phyloP scores from a whole-genome alignment of 2,888 invertebrate genomes.

The Seira musarum region DNA sequence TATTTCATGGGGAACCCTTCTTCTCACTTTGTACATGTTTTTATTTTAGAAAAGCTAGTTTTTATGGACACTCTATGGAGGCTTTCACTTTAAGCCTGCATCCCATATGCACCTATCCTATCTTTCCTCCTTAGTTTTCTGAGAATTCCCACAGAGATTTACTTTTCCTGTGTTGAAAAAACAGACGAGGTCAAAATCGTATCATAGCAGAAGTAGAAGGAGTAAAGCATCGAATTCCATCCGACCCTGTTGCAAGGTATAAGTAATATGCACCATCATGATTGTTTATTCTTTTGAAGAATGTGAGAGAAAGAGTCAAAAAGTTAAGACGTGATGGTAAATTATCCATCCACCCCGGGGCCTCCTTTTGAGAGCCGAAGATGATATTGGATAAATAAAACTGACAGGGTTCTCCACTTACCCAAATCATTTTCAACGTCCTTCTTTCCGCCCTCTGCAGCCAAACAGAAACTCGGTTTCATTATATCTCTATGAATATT shows the following conservation, averaged over 20 bases:
- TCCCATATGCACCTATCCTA: neutral
- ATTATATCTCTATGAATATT: no score
- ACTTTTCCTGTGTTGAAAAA: neutral
- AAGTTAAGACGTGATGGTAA: slow-evolving; percentile 26
- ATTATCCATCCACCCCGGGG: slow-evolving; percentile 17
- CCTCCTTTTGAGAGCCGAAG: neutral
- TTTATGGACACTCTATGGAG: no score
- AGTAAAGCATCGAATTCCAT: neutral
- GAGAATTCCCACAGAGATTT: slow-evolving; percentile 2
- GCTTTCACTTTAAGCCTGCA: neutral
- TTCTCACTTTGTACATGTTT: neutral
- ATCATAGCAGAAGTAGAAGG: neutral
- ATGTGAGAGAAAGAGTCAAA: slow-evolving; percentile 14
- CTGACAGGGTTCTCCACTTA: slow-evolving; percentile 3
- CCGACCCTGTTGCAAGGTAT: neutral
- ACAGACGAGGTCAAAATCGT: neutral
- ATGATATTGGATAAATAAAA: neutral
- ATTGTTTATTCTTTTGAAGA: slow-evolving; percentile 21
- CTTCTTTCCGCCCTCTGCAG: no score
- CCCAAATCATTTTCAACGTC: neutral
- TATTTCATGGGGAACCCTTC: slow-evolving; percentile 1
- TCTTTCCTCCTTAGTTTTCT: neutral
- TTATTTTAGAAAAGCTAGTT: no score
- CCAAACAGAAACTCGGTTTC: no score
- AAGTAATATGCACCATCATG: neutral